Percentiles rank a stretch among this genome's conserved stretches.
Evolutionary conservation across 2,797 vertebrate genomes (phyloP).

Genomic region (Sebastes itinus): DNA sequence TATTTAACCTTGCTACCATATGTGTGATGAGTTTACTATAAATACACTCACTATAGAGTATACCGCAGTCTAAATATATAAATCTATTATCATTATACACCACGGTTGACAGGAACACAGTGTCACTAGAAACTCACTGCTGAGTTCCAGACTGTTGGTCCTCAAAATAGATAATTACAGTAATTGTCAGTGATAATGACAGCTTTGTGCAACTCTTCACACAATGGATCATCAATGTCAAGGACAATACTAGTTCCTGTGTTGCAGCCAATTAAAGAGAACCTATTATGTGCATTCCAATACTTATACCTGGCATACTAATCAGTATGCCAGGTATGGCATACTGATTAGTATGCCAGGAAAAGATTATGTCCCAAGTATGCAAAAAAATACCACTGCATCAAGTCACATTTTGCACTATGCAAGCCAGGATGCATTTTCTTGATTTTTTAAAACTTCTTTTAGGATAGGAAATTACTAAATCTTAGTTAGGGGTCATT

Average conservation of each 20-base stretch:
- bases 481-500: not conserved
- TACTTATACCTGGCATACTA: too few species aligned
- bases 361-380: too few species aligned
- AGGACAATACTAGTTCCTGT: not conserved
- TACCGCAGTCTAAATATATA: not conserved
- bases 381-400: too few species aligned
- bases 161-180: not conserved
- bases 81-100: not conserved
- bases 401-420: too few species aligned
- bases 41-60: conserved; percentile 3
- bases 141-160: not conserved
- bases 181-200: not conserved
- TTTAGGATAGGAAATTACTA: not conserved
- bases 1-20: not conserved
- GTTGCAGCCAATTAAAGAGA: not conserved
- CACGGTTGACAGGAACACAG: not conserved
- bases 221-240: not conserved
- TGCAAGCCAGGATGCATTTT: too few species aligned
- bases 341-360: too few species aligned
- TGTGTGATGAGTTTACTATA: conserved; percentile 1
- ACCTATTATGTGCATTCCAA: too few species aligned
- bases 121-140: not conserved
- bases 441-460: not conserved
- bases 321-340: too few species aligned
- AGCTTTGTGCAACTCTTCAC: not conserved